Evolutionary conservation across 2,888 invertebrate genomes (phyloP).

Genomic region (Fabriciana adippe): DNA sequence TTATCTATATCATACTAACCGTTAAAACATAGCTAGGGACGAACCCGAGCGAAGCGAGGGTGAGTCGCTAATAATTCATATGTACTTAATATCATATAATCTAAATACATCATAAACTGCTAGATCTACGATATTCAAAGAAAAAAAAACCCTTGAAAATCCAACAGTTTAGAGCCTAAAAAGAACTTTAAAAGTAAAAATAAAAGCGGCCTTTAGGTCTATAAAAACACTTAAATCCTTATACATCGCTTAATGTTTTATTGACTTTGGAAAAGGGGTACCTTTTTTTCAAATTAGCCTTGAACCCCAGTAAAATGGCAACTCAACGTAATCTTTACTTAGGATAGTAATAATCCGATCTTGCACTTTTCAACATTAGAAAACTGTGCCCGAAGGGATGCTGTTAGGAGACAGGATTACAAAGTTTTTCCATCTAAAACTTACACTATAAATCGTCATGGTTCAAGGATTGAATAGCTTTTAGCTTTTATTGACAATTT

Average conservation of each 20-base stretch:
- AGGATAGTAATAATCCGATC: constrained; percentile 39
- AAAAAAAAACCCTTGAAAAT: too few relatives aligned
- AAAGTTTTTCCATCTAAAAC: constrained; percentile 79
- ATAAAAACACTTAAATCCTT: neutral
- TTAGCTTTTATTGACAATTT: constrained; percentile 70
- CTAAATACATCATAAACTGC: too few relatives aligned
- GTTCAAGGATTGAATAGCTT: constrained; percentile 41
- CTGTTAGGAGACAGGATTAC: constrained; percentile 59
- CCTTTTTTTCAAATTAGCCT: constrained; percentile 20
- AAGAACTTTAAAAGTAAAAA: too few relatives aligned
- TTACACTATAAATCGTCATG: constrained; percentile 76
- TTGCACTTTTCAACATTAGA: constrained; percentile 42
- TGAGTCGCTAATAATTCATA: too few relatives aligned
- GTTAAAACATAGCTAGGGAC: too few relatives aligned
- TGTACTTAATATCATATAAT: too few relatives aligned
- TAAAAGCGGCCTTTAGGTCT: too few relatives aligned
- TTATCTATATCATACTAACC: too few relatives aligned
- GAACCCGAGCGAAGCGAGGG: too few relatives aligned
- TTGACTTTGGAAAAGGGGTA: constrained; percentile 13
- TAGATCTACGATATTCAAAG: too few relatives aligned
- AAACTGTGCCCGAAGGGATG: constrained; percentile 44
- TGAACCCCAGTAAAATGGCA: constrained; percentile 19
- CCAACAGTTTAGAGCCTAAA: too few relatives aligned
- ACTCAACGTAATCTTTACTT: constrained; percentile 29
- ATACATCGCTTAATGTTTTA: constrained; percentile 2